Conservation (phyloP, 1,140 invertebrate genomes). For the Zaprionus taronus region DNA sequence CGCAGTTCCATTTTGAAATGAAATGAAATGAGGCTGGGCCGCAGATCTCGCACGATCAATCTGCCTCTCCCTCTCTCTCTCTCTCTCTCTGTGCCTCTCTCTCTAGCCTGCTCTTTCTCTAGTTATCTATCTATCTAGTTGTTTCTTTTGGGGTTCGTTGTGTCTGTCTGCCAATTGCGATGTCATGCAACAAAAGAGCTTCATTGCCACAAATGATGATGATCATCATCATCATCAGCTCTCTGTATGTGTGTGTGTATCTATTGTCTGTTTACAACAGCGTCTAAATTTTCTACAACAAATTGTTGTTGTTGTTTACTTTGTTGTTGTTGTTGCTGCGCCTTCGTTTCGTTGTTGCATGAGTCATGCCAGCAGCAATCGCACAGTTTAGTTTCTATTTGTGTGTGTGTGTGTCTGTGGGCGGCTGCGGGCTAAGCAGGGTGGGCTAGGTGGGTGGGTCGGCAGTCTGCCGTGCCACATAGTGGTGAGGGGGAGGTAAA, state of each 20-base stretch:
- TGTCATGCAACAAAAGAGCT: conserved; percentile 80
- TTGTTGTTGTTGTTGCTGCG: conserved; percentile 61
- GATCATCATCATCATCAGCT: conserved; percentile 48
- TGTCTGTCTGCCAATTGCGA: conserved; percentile 71
- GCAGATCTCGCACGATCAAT: neutral
- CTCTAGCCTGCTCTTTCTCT: neutral
- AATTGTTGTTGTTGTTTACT: conserved; percentile 77
- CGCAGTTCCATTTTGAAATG: conserved; percentile 43
- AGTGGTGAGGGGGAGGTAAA: neutral
- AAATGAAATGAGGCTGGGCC: conserved; percentile 16
- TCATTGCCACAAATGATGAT: conserved; percentile 58
- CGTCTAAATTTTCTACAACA: conserved; percentile 80
- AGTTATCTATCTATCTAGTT: conserved; percentile 32
- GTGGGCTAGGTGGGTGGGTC: conserved; percentile 30
- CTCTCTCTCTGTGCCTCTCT: neutral
- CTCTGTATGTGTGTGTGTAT: conserved; percentile 57
- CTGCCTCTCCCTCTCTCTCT: neutral
- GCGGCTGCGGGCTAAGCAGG: conserved; percentile 60
- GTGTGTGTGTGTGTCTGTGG: conserved; percentile 25
- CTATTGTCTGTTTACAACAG: conserved; percentile 65
- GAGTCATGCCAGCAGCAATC: conserved; percentile 71
- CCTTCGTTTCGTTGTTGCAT: conserved; percentile 76
- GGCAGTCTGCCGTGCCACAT: conserved; percentile 2
- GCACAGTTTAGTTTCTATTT: conserved; percentile 67
- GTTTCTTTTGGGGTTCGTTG: conserved; percentile 25